A percentile compares a stretch with the other conserved stretches of the same genome.
Evolutionary conservation across 2,797 vertebrate species (phyloP).

Genomic region (Poecilia wingei): DNA sequence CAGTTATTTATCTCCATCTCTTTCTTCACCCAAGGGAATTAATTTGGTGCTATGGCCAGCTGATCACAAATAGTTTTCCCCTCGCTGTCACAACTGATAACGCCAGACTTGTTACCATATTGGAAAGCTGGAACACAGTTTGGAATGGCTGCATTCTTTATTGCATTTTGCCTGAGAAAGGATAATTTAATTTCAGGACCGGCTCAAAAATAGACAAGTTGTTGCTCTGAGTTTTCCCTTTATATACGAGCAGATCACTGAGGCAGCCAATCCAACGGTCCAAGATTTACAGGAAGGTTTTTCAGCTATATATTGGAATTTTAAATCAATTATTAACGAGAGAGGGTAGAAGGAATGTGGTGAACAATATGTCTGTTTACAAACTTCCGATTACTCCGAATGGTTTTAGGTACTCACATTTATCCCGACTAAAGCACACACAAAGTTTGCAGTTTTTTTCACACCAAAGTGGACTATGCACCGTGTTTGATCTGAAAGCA

Average conservation of each 20-base stretch:
- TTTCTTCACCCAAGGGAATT: slow-evolving; percentile 10
- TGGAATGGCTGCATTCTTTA: slow-evolving; percentile 36
- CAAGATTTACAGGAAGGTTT: slow-evolving; percentile 1
- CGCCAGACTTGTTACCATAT: slow-evolving; percentile 4
- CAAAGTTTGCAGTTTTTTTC: slow-evolving; percentile 15
- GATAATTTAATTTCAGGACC: slow-evolving; percentile 38
- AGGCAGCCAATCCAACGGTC: background rate
- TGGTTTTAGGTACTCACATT: background rate
- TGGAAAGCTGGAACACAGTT: slow-evolving; percentile 28
- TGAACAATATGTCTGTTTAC: background rate
- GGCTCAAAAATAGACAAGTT: slow-evolving; percentile 20
- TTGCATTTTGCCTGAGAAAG: slow-evolving; percentile 38
- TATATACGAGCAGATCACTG: background rate
- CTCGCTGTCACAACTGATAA: slow-evolving; percentile 14
- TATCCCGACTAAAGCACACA: slow-evolving; percentile 5
- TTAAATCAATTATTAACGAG: slow-evolving; percentile 10
- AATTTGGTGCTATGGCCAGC: slow-evolving; percentile 3
- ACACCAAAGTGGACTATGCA: slow-evolving; percentile 4
- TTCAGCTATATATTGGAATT: slow-evolving; percentile 1
- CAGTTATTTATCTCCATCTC: slow-evolving; percentile 25
- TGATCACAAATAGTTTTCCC: slow-evolving; percentile 11
- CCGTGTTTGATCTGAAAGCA: slow-evolving; percentile 1
- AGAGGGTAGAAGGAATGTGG: background rate
- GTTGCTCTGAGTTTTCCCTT: slow-evolving; percentile 1
- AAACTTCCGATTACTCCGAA: background rate